Evolutionary conservation across 2,888 invertebrate genomes (phyloP), one percentile per base, ranked within the genome.

Genomic region (Ophonus ardosiacus): DNA sequence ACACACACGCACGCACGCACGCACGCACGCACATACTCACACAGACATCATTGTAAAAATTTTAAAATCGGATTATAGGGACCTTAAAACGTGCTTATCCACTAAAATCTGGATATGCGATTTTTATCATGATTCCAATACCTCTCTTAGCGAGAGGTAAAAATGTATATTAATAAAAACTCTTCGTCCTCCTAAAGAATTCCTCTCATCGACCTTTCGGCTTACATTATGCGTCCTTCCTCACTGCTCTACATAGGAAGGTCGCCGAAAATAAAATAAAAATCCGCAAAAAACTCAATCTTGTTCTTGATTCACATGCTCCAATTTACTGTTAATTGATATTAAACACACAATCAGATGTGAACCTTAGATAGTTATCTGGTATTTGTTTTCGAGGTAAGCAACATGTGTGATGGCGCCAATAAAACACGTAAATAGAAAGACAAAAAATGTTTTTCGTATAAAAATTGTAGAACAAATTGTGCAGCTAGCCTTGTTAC

Each of bases 181-280:
- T 43, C 43, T 43, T 43, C 43, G 43, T 43, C 43, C 43, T 43
- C 43, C 10, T 10, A 1, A 43, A 43, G 43, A 43, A 51, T 51
- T 51, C 43, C 13, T 51, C 13, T 51, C 43, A 13, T 51, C 43
- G 43, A 51, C 43, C 43, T 51, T 51, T 51, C 43, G 13, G 31
- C 5, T 31, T 31, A 31, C 31, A 51, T 51, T 51, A 10, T 2
- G 10, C 43, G 43, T 51, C 71, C 71, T 74, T 68, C 68, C 38
- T 68, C 21, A 74, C 51, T 74, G 71, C 71, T 74, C 71, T 43
- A 74, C 40, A 43, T 74, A 74, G 18, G 18, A 74, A 74, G 71
- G 71, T 43, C 71, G 71, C 71, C 71, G 43, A 74, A 74, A 74
- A 74, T 18, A 74, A 74, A 74, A 74, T 74, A 74, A 74, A 71